Evolutionary conservation across 1,140 invertebrate species (phyloP).

Genomic region (Bombus superbus): DNA sequence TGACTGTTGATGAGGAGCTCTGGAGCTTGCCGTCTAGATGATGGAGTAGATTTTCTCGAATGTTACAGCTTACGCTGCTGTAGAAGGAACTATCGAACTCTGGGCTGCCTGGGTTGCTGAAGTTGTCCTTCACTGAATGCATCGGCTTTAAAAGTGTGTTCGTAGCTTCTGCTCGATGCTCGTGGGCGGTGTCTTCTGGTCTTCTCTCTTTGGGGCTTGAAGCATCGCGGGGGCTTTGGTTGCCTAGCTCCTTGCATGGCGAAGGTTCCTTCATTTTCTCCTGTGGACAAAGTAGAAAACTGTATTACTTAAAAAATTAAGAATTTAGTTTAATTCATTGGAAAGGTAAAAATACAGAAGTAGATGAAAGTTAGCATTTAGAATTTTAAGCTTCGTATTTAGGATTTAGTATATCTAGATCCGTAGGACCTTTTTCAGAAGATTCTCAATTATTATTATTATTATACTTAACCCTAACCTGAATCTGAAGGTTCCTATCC

Average conservation of each 20-base stretch:
- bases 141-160: conserved; percentile 46
- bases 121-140: conserved; percentile 44
- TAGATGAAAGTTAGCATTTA: background rate
- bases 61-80: conserved; percentile 85
- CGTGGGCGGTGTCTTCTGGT: conserved; percentile 35
- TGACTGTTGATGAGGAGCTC: conserved; percentile 60
- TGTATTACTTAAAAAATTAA: background rate
- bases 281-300: conserved; percentile 3
- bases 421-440: no score
- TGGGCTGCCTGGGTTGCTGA: conserved; percentile 71
- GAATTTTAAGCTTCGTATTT: no score
- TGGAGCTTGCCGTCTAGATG: conserved; percentile 86
- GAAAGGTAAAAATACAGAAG: background rate
- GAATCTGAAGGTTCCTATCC: conserved; percentile 55
- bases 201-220: conserved; percentile 51
- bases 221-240: conserved; percentile 42
- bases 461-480: conserved; percentile 20
- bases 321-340: background rate
- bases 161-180: conserved; percentile 26
- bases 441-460: no score
- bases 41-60: conserved; percentile 86
- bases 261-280: conserved; percentile 59
- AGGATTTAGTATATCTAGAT: no score
- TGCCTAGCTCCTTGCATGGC: conserved; percentile 46
- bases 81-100: conserved; percentile 85